Conservation (phyloP, 2,113 vertebrate species). For the Chrysemys picta region DNA sequence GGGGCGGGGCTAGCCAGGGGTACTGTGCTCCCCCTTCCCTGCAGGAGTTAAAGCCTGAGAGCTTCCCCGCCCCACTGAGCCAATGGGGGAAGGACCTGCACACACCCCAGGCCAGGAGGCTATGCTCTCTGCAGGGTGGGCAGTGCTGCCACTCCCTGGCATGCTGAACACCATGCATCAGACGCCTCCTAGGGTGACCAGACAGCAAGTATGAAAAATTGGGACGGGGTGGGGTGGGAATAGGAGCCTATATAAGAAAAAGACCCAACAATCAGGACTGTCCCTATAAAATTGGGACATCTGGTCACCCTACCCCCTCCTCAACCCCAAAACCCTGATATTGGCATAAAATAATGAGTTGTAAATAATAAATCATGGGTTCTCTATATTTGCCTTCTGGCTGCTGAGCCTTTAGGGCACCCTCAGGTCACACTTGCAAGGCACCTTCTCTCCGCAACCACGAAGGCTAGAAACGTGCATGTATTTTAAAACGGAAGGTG, state of each 20-base stretch:
- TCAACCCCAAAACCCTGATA: neutral
- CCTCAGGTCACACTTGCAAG: neutral
- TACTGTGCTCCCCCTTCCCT: neutral
- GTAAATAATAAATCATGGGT: neutral
- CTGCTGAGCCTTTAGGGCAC: too few species aligned
- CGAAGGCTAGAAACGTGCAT: neutral
- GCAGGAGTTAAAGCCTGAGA: neutral
- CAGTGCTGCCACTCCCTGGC: neutral
- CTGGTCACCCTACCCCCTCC: too few species aligned
- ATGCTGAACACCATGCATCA: neutral
- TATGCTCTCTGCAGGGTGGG: neutral
- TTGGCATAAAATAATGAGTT: neutral
- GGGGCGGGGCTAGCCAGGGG: neutral
- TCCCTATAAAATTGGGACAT: too few species aligned
- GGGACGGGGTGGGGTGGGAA: too few species aligned
- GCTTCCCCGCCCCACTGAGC: neutral
- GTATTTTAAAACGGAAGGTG: neutral
- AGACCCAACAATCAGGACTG: too few species aligned
- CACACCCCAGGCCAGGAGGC: neutral
- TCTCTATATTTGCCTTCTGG: neutral
- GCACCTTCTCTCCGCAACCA: neutral
- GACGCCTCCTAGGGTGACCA: too few species aligned
- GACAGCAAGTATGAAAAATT: too few species aligned
- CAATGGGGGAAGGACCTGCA: neutral
- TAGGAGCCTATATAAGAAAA: too few species aligned